Evolutionary conservation across 2,888 invertebrate genomes (phyloP).

Genomic region (Pycnomerus fuliginosus): DNA sequence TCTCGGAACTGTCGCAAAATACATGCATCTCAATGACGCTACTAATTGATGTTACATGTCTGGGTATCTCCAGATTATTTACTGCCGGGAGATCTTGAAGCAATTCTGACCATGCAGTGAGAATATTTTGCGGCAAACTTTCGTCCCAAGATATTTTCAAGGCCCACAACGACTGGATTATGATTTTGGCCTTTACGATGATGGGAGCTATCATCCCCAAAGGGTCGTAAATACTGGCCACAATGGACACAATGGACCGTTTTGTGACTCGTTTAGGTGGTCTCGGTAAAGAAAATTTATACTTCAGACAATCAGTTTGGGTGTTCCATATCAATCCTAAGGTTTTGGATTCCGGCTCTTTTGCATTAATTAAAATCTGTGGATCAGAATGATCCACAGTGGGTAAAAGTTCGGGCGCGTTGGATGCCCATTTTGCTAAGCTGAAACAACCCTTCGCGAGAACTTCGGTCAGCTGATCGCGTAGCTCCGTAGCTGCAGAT

Average conservation of each 20-base stretch:
- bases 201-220: conserved; percentile 11
- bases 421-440: conserved; percentile 6
- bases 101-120: background rate
- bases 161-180: conserved; percentile 12
- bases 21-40: conserved; percentile 13
- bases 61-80: background rate
- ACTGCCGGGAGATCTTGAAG: background rate
- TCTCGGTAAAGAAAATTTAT: conserved; percentile 1
- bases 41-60: background rate
- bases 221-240: conserved; percentile 5
- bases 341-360: conserved; percentile 20
- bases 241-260: conserved; percentile 7
- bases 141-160: conserved; percentile 9
- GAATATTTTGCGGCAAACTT: background rate
- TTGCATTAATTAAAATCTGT: conserved; percentile 10
- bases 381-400: background rate
- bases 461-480: background rate
- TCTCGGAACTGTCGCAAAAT: conserved; percentile 21
- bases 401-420: conserved; percentile 10
- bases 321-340: conserved; percentile 22
- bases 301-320: conserved; percentile 8
- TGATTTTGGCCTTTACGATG: conserved; percentile 11
- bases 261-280: conserved; percentile 2
- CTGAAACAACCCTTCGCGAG: background rate
- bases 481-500: background rate